A percentile compares a stretch with the other conserved stretches of the same genome.
Conservation (phyloP, 2,888 invertebrate genomes). For the Agrochola lychnidis region DNA sequence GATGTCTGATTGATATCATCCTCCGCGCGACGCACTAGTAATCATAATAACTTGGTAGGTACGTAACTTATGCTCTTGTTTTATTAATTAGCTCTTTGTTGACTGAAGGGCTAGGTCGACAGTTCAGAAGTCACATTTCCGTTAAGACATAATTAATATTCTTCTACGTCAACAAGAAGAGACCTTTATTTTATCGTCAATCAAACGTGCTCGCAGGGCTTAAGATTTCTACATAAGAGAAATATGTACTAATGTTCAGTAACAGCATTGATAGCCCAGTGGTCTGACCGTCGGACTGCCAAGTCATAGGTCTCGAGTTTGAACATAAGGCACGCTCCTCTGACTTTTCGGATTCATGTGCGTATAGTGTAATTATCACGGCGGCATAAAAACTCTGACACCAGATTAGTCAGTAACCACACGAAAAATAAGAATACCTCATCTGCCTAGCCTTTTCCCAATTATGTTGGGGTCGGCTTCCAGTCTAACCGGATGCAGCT, state of each 20-base stretch:
- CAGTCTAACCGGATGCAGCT: too few relatives aligned
- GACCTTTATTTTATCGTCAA: background rate
- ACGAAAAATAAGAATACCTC: too few relatives aligned
- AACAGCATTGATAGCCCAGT: too few relatives aligned
- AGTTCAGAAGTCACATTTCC: slow-evolving; percentile 11
- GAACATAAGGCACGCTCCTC: too few relatives aligned
- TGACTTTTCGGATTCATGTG: too few relatives aligned
- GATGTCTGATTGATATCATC: slow-evolving; percentile 81
- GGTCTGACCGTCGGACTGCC: too few relatives aligned
- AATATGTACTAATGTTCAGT: background rate
- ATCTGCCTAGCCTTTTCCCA: too few relatives aligned
- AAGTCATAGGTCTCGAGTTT: too few relatives aligned
- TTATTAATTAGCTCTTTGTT: slow-evolving; percentile 63
- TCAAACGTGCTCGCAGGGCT: background rate
- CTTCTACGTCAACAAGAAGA: background rate
- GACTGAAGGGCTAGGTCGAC: slow-evolving; percentile 25
- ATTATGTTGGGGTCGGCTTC: too few relatives aligned
- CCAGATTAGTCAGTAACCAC: too few relatives aligned
- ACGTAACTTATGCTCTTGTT: slow-evolving; percentile 41
- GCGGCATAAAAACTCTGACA: too few relatives aligned
- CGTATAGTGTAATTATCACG: too few relatives aligned
- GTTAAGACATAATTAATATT: slow-evolving; percentile 14
- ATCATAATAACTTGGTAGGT: slow-evolving; percentile 46
- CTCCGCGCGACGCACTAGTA: slow-evolving; percentile 61
- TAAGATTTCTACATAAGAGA: background rate